Evolutionary conservation across 2,113 vertebrate genomes (phyloP).

Genomic region (Pituophis catenifer): DNA sequence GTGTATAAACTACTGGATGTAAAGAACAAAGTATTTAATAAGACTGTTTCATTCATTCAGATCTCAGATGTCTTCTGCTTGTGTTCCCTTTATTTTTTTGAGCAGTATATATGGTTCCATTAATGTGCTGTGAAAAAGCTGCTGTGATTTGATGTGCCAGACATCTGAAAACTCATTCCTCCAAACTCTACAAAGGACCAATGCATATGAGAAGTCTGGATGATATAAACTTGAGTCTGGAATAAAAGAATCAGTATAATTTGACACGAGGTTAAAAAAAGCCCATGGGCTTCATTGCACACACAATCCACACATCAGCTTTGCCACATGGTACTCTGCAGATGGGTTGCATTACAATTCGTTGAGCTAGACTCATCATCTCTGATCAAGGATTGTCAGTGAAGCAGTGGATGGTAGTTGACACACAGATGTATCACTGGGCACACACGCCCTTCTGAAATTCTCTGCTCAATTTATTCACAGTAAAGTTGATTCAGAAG

Average conservation of each 20-base stretch:
- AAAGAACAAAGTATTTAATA: no score
- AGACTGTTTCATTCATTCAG: no score
- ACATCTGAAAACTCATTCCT: background rate
- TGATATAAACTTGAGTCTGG: background rate
- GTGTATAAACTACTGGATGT: no score
- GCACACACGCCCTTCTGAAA: background rate
- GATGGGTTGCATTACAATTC: background rate
- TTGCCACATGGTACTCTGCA: background rate
- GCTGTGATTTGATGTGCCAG: background rate
- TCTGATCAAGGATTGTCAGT: background rate
- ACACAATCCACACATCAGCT: background rate
- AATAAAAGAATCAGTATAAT: background rate
- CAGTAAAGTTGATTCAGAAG: background rate
- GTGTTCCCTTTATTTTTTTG: no score
- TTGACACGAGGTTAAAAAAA: background rate
- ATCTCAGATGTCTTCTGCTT: no score
- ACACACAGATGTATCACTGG: background rate
- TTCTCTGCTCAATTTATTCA: background rate
- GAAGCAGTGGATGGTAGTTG: background rate
- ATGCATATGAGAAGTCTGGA: background rate
- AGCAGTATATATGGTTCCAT: background rate
- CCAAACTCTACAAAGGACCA: background rate
- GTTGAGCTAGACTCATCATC: background rate
- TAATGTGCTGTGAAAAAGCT: background rate
- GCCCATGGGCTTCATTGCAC: background rate